These are phyloP conservation scores for Lasioglossum zephyrum DNA, from an alignment of 2,888 invertebrate species.

Conservation along the genomic window DNA sequence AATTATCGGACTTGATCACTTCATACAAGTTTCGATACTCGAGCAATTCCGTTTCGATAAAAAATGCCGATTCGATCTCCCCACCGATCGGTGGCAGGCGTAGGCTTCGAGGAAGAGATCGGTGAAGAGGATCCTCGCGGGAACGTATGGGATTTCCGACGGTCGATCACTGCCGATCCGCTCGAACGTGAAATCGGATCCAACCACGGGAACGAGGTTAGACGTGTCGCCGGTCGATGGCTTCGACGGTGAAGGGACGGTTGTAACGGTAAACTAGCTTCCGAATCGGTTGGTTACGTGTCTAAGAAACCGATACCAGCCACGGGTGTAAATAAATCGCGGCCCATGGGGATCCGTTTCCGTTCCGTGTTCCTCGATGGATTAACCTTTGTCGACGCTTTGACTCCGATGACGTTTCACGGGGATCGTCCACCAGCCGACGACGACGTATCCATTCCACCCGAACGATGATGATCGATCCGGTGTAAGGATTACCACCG, in stretches of 20 bases:
- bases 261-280: constrained; percentile 70
- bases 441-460: constrained; percentile 6
- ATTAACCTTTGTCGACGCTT: constrained; percentile 42
- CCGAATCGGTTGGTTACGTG: constrained; percentile 70
- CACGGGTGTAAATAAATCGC: constrained; percentile 62
- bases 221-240: constrained; percentile 47
- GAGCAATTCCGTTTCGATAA: background rate
- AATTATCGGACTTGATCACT: background rate
- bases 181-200: constrained; percentile 72
- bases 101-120: constrained; percentile 32
- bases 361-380: constrained; percentile 29
- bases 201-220: constrained; percentile 66
- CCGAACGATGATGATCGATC: constrained; percentile 17
- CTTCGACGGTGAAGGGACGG: constrained; percentile 29
- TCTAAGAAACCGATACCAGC: constrained; percentile 63
- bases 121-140: constrained; percentile 71
- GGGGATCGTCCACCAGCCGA: background rate
- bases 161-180: constrained; percentile 66
- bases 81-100: background rate
- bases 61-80: background rate
- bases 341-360: constrained; percentile 26
- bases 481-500: background rate
- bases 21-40: background rate
- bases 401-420: constrained; percentile 16
- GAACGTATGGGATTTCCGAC: constrained; percentile 73